Base-by-base conservation (phyloP, 2,797 vertebrate genomes). In the Chelon auratus region DNA sequence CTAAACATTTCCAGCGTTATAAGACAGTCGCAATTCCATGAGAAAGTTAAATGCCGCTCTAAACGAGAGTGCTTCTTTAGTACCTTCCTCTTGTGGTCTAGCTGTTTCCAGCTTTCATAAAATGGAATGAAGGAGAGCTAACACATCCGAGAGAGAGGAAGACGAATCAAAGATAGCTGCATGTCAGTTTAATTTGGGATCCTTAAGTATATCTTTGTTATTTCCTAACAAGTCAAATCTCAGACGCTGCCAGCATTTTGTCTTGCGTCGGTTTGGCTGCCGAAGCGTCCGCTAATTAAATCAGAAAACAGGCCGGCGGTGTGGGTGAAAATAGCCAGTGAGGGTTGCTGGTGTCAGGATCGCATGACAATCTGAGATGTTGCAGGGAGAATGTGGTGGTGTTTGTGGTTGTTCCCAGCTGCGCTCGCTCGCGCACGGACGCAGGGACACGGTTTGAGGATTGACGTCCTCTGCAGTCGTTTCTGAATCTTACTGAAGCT, bases 221-320 rank as follows among this genome's bases (percentile, higher is more conserved):
- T 59, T 60, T 24, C 61, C 40, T 6, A 10, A 20, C 17, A 20
- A 12, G n/a, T 14, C 22, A 3, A 6, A 30, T 54, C 17, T 55
- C 15, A 26, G 13, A 33, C 2, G 1, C 26, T 20, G 20, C 30
- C 30, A 33, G 7, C 30, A 26, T 58, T 30, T 54, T 36, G 7
- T 43, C 8, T 15, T 4, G 4, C n/a, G 24, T 36, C 60, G 64
- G 57, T 84, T 65, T 78, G 71, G 62, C 36, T 43, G 1, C 10
- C 11, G 17, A 62, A 36, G 53, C 1, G 2, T 39, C 2, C 0
- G 14, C 37, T 33, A 59, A 10, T 77, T 15, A 79, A 36, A 72
- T 30, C 55, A 1, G 5, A 48, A 61, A 14, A 13, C 45, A 33
- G 57, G 20, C 18, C 1, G 17, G 48, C n/a, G 54, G 37, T 56